Base-by-base conservation (phyloP, 2,113 vertebrate species). In the Phalacrocorax carbo region DNA sequence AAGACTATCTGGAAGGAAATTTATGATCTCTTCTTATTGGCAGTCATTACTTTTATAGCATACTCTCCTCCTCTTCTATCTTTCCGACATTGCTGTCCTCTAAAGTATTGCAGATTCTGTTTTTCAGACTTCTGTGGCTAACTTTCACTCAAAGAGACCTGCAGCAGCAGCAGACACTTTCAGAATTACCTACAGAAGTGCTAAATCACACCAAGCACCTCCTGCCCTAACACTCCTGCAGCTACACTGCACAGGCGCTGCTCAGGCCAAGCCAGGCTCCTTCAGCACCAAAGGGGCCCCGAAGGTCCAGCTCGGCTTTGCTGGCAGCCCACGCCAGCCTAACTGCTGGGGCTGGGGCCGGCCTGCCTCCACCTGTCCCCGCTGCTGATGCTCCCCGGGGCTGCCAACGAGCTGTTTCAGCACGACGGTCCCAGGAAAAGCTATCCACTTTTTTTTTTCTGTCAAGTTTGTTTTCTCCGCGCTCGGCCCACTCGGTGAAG, bases 391-490 rank as follows among this genome's bases (percentile, higher is more conserved):
- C 46, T 49, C 66, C 66, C 1, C 0, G 32, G 38, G 42, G 76
- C 40, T 13, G 25, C 1, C 66, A 32, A 1, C 15, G 1, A 25
- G 38, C 69, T 4, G 8, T 0, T 10, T 1, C 23, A 4, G 49
- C 19, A 30, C 5, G 3, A 6, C 14, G 11, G 9, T 6, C 7
- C 58, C 13, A 32, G 34, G 6, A 26, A 17, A n/a, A 69, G 42
- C 52, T 1, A 13, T 4, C 46, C 7, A 2, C 44, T 54, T 2
- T 1, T n/a, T 25, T 0, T 2, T 1, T 40, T 22, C 1, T 0
- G 23, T 15, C 57, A 11, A 7, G 17, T 3, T 2, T 6, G 0
- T 0, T 27, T 0, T 22, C 44, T 44, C 29, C 54, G 9, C 6
- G 2, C 42, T 48, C 26, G 3, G 42, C 46, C 36, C 14, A 0